A percentile compares a stretch with the other conserved stretches of the same genome.
These are phyloP conservation scores for Thinocorus orbignyianus DNA, from an alignment of 2,113 vertebrate species.

Conservation along the genomic window DNA sequence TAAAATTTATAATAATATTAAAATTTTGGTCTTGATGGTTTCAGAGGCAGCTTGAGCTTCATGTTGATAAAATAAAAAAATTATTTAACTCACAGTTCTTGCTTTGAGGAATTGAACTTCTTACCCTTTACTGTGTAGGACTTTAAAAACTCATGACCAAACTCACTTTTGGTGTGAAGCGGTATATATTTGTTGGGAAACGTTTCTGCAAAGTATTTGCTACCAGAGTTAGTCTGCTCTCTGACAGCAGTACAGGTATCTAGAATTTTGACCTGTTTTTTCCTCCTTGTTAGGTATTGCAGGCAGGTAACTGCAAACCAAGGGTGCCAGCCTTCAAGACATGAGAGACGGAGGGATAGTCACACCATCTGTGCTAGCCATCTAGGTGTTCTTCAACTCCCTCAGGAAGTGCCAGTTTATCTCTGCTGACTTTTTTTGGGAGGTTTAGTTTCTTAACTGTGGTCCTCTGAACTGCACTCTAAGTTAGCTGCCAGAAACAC, in stretches of 20 bases:
- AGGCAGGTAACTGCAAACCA: background rate
- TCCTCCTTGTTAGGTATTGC: background rate
- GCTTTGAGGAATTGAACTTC: background rate
- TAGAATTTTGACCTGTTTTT: background rate
- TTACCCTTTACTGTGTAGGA: background rate
- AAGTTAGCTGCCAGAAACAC: background rate
- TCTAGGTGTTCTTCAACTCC: background rate
- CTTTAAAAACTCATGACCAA: background rate
- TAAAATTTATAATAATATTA: background rate
- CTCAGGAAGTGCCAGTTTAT: background rate
- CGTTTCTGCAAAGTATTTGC: background rate
- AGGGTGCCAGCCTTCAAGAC: background rate
- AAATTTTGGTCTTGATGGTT: background rate
- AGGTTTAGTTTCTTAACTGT: background rate
- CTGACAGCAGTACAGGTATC: background rate
- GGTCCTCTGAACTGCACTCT: background rate
- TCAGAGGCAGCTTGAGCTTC: background rate
- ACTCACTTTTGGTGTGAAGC: background rate
- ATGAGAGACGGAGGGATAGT: background rate
- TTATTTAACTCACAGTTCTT: background rate
- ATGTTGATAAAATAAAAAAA: background rate
- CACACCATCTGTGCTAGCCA: background rate
- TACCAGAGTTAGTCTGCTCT: background rate
- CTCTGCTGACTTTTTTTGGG: background rate
- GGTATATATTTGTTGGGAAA: background rate